phyloP scores from a whole-genome alignment of 1,140 invertebrate genomes.

The Brachionus manjavacas region DNA sequence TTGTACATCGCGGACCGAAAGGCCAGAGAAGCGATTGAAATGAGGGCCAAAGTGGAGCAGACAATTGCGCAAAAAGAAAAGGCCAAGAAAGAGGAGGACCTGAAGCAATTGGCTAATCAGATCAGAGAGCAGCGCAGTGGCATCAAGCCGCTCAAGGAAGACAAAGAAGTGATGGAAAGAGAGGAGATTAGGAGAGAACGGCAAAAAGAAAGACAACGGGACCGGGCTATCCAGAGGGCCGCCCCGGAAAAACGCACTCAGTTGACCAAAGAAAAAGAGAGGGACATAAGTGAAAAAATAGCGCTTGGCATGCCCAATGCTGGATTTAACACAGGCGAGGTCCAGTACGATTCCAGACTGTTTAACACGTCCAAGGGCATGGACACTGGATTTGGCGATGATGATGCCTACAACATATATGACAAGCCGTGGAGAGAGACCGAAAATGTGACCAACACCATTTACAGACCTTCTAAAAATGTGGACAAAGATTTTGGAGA shows the following conservation, averaged over 20 bases:
- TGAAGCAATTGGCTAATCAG: conserved; percentile 84
- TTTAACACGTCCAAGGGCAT: conserved; percentile 74
- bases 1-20: conserved; percentile 96
- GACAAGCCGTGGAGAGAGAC: conserved; percentile 72
- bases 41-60: conserved; percentile 87
- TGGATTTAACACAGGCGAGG: conserved; percentile 70
- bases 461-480: conserved; percentile 79
- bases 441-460: conserved; percentile 74
- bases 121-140: conserved; percentile 90
- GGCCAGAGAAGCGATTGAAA: conserved; percentile 90
- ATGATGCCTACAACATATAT: conserved; percentile 96
- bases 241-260: conserved; percentile 79
- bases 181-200: conserved; percentile 81
- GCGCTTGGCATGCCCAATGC: conserved; percentile 79
- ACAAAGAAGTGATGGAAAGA: conserved; percentile 75
- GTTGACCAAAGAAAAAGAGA: conserved; percentile 61
- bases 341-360: conserved; percentile 88
- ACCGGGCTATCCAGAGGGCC: conserved; percentile 83
- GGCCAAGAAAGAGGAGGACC: conserved; percentile 91
- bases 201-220: conserved; percentile 82
- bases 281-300: conserved; percentile 97
- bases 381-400: conserved; percentile 90
- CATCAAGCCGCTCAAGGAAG: conserved; percentile 56
- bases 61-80: conserved; percentile 96
- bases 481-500: conserved; percentile 35